Base-by-base conservation (phyloP, 2,797 vertebrate species). In the Brotula barbata region DNA sequence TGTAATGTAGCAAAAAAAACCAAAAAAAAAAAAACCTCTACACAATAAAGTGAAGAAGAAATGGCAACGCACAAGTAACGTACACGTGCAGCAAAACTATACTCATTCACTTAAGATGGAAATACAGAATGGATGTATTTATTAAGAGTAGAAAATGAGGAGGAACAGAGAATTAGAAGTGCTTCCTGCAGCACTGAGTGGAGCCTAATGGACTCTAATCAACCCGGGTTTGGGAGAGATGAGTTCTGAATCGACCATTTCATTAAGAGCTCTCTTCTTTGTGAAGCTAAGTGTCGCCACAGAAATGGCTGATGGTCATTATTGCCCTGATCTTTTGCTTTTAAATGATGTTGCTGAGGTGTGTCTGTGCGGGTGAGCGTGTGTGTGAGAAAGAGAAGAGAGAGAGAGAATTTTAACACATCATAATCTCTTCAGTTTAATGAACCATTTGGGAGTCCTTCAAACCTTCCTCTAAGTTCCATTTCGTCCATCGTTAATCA, bases 231-330 rank as follows among this genome's bases (percentile, higher is more conserved):
- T 33, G 19, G 6, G 12, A 39, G 14, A 40, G 51, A 53, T 16
- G 2, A 7, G 40, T 1, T 52, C 14, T 43, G 36, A 40, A 14
- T 28, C 1, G 11, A 17, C 10, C 52, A 45, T 25, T 57, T 58
- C 51, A 50, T 53, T 50, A 62, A 48, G 46, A 36, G 9, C 56
- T 21, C 44, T n/a, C 7, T 33, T 14, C 14, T 25, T 43, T 5
- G 19, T 8, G 57, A 59, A 21, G 23, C 19, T 20, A 34, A 15
- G 7, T 19, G 67, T 62, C 65, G 58, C 61, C 61, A 71, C 58
- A 58, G 68, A 73, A 74, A 14, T 40, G 19, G 48, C 19, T 15
- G 25, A 57, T 21, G 31, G 51, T 11, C 8, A 10, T 16, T 25
- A 40, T 45, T 39, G 13, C 16, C 15, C 39, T 19, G 4, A 64